Conservation (phyloP, 1,140 invertebrate species). For the Galendromus occidentalis region DNA sequence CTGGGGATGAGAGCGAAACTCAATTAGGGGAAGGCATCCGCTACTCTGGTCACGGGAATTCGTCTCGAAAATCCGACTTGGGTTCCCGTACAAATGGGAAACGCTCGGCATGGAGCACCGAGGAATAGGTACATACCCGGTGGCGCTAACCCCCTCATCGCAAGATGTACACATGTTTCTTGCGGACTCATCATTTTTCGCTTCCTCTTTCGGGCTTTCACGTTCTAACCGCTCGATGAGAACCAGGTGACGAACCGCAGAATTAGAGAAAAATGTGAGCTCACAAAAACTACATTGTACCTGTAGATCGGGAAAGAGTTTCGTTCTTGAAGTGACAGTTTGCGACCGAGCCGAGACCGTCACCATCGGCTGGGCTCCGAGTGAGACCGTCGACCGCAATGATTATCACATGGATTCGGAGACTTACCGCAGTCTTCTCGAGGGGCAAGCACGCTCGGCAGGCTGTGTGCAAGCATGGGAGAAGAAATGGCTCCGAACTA, state of each 20-base stretch:
- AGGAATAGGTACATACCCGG: constrained; percentile 37
- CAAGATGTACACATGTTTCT: constrained; percentile 52
- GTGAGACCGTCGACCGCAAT: not conserved
- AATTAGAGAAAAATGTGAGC: constrained; percentile 37
- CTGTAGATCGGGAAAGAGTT: constrained; percentile 28
- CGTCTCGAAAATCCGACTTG: not conserved
- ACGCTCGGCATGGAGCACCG: not conserved
- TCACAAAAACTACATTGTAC: constrained; percentile 28
- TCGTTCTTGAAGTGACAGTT: constrained; percentile 15
- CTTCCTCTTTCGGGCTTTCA: constrained; percentile 21
- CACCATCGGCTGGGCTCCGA: constrained; percentile 32
- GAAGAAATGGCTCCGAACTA: constrained; percentile 41
- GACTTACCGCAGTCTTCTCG: constrained; percentile 37
- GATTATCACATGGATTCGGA: constrained; percentile 11
- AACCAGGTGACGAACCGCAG: constrained; percentile 54
- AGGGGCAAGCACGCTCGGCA: constrained; percentile 50
- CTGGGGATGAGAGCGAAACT: not conserved
- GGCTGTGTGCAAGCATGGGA: constrained; percentile 64
- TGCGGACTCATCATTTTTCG: constrained; percentile 32
- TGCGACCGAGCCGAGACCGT: constrained; percentile 18
- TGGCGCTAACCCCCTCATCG: constrained; percentile 53
- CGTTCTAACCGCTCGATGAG: constrained; percentile 37
- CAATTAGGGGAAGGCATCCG: not conserved
- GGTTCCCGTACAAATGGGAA: not conserved
- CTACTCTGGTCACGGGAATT: not conserved